Evolutionary conservation across 2,797 vertebrate species (phyloP).

Genomic region (Peromyscus attwateri): DNA sequence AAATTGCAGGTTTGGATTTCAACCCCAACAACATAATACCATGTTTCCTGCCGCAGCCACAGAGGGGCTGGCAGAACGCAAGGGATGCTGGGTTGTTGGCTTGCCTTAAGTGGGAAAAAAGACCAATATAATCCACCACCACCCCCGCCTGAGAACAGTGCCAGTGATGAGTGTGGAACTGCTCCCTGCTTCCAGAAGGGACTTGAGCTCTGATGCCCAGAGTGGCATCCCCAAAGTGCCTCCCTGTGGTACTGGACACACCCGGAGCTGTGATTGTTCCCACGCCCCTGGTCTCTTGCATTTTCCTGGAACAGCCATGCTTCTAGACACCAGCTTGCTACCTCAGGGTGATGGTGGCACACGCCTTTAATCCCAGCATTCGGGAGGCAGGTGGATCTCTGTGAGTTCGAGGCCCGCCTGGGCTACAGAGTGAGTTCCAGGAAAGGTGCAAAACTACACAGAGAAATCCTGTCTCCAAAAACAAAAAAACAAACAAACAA

Average conservation of each 20-base stretch:
- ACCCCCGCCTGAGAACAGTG: not conserved
- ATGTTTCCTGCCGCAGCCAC: slow-evolving; percentile 51
- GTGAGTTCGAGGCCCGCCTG: no score
- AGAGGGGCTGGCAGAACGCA: not conserved
- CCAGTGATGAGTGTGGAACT: not conserved
- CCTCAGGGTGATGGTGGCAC: no score
- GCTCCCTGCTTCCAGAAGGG: not conserved
- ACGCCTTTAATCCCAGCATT: no score
- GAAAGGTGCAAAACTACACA: no score
- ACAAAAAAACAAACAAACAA: no score
- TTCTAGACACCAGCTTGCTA: not conserved
- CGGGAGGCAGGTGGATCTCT: no score
- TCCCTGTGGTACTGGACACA: not conserved
- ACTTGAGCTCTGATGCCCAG: not conserved
- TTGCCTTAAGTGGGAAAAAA: not conserved
- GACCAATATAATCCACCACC: not conserved
- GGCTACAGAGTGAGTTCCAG: no score
- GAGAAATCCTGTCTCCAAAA: no score
- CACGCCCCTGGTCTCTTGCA: not conserved
- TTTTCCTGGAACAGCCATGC: not conserved
- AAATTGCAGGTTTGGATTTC: slow-evolving; percentile 80
- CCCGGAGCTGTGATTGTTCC: not conserved
- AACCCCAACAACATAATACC: slow-evolving; percentile 73
- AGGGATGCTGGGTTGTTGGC: not conserved
- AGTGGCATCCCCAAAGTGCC: not conserved